Evolutionary conservation across 2,797 vertebrate species (phyloP).

Genomic region (Semotilus atromaculatus): DNA sequence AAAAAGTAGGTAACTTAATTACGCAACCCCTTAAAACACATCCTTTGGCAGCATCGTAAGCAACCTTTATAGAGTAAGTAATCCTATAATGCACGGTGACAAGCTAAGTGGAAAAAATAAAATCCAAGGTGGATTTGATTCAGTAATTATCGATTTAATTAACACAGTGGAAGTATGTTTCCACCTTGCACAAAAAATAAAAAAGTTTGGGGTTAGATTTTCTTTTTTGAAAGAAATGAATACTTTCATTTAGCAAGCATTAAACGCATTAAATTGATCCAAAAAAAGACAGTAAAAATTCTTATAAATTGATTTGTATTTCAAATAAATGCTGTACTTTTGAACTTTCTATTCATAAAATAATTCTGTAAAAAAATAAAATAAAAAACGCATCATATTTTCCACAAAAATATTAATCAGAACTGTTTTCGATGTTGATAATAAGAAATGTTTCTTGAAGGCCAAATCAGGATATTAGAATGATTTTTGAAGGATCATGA

Average conservation of each 20-base stretch:
- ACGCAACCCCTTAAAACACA: background rate
- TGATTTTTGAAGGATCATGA: background rate
- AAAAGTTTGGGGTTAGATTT: background rate
- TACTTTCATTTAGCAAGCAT: background rate
- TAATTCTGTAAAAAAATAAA: background rate
- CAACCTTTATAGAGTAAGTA: background rate
- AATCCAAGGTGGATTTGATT: background rate
- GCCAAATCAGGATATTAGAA: background rate
- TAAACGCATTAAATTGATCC: background rate
- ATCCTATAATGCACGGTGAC: background rate
- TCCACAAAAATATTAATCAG: background rate
- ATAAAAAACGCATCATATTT: no score
- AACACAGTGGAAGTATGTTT: background rate
- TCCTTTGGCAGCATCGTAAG: background rate
- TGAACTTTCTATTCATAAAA: background rate
- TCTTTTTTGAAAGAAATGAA: background rate
- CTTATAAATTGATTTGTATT: background rate
- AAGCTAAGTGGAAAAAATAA: background rate
- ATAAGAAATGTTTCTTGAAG: background rate
- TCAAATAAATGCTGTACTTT: background rate
- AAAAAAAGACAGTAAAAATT: background rate
- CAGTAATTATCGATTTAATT: background rate
- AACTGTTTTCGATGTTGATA: background rate
- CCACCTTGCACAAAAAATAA: background rate
- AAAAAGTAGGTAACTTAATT: background rate